Conservation (phyloP, 2,888 invertebrate genomes). For the Phortica magna region DNA sequence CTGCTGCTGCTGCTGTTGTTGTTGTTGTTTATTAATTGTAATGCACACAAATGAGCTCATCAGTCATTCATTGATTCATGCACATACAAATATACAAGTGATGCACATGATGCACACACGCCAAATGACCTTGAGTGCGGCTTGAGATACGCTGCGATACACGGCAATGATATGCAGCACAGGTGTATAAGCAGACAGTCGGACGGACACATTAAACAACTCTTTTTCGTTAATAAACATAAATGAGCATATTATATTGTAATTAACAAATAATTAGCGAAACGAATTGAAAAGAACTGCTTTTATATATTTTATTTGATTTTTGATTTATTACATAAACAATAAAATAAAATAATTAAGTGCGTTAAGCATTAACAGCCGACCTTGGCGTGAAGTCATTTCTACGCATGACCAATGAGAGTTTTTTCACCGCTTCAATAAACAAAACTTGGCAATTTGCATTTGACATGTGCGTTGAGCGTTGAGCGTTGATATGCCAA, state of each 20-base stretch:
- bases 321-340: not conserved
- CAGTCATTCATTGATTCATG: slow-evolving; percentile 30
- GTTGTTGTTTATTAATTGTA: not conserved
- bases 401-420: not conserved
- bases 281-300: not conserved
- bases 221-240: not conserved
- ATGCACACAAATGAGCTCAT: slow-evolving; percentile 57
- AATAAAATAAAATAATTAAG: not conserved
- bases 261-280: slow-evolving; percentile 59
- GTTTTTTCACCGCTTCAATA: slow-evolving; percentile 37
- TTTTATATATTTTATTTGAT: not conserved
- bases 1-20: slow-evolving; percentile 50
- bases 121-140: slow-evolving; percentile 57
- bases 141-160: slow-evolving; percentile 19
- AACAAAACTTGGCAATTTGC: slow-evolving; percentile 35
- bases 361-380: not conserved
- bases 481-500: slow-evolving; percentile 57
- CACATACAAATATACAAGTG: not conserved
- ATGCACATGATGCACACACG: slow-evolving; percentile 30
- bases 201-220: slow-evolving; percentile 31
- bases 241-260: slow-evolving; percentile 53
- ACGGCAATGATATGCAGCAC: not conserved
- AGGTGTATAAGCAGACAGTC: not conserved
- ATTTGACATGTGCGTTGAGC: not conserved
- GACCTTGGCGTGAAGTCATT: not conserved